Base-by-base conservation (phyloP, 2,888 invertebrate species). In the Heteropelma amictum region DNA sequence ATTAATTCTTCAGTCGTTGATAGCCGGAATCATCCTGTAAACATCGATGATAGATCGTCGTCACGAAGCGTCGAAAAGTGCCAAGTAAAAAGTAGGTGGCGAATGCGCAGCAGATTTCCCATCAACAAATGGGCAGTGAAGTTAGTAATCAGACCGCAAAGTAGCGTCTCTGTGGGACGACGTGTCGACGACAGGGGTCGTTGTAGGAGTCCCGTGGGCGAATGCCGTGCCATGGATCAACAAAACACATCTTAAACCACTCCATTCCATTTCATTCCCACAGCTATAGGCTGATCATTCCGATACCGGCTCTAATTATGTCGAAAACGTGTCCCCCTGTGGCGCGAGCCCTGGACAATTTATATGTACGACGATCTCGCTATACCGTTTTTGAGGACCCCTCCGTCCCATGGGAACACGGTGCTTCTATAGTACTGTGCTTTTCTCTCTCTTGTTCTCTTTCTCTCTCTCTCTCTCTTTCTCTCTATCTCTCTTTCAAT, bases 261-360 rank as follows among this genome's bases (percentile, higher is more conserved):
- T 73, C 47, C 60, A 63, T 75, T 68, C 53, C 71, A 63, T 60
- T 68, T 40, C 19, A 51, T 76, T 64, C 60, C 63, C 64, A 70
- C 71, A 71, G 77, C 63, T 64, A 72, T 51, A 58, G 71, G 85
- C 84, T 83, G 87, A 88, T 87, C 84, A 84, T 84, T 83, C 83
- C 86, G 85, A 87, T 87, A 87, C 81, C 83, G 75, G 79, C 65
- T 83, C 84, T 86, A 87, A 88, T 87, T 88, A 87, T 85, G 85
- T 84, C 83, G 82, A 83, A 86, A 82, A 77, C 58, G 58, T 58
- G 49, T 76, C 79, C 84, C 81, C 77, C 80, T 80, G 79, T 78
- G 78, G 84, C 79, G 82, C 81, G 79, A 79, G 77, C 76, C 54
- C 45, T 35, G 72, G 42, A 61, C 72, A 14, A 65, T 47, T n/a